Base-by-base conservation (phyloP, 2,797 vertebrate genomes). In the Carapus acus region DNA sequence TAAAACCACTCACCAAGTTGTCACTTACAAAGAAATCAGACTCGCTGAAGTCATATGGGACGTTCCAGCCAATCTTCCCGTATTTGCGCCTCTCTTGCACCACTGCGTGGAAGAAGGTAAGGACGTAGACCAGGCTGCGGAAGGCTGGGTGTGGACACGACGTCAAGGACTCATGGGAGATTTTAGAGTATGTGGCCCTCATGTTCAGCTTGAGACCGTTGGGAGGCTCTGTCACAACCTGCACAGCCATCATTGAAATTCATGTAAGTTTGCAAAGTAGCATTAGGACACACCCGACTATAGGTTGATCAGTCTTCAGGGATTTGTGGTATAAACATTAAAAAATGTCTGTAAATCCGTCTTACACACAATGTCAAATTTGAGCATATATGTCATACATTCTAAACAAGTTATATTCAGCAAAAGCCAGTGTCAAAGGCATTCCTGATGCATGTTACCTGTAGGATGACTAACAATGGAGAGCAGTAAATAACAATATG, bases 1-100 rank as follows among this genome's bases (percentile, higher is more conserved):
- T 21, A 31, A 13, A 23, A 12, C 58, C 33, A 54, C 56, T 6
- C 3, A 17, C 12, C 45, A 7, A 11, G 0, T 1, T 15, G 14
- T 9, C 21, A 54, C 76, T 77, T 78, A 96, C 96, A 77, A 90
- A 90, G 78, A 99, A 98, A 83, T 98, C 96, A 0, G 94, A 98
- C 70, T 98, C 94, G 7, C 93, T 99, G 83, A 98, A 99, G 83
- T 98, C 94, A 0, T 95, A 99, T 0, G 86, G 76, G 11, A 99
- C 88, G 0, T 98, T 99, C 96, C 96, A 98, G 44, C 96, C 96
- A 0, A 93, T 91, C 79, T 98, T 99, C 60, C 94, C 95, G 2
- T 98, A 99, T 73, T 97, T 98, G 65, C 96, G 88, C 19, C 96
- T 86, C 78, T 99, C 96, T 76, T 97, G 95, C 41, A 99, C 93